phyloP scores from a whole-genome alignment of 2,888 invertebrate species.

The Macrophya annulata region DNA sequence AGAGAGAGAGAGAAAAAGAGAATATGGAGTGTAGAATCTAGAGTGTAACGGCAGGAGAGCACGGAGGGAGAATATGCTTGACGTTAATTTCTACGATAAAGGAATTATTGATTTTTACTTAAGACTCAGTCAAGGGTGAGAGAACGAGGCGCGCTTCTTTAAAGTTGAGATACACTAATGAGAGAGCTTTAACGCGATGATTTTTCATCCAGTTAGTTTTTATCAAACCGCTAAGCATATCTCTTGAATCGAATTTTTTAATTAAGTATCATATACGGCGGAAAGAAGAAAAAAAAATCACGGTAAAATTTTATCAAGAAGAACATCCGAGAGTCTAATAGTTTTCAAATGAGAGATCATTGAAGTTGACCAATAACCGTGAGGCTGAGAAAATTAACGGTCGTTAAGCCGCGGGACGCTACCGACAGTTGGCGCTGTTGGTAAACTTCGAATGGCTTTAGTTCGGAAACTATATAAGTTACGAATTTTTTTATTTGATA shows the following conservation, averaged over 20 bases:
- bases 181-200: slow-evolving; percentile 68
- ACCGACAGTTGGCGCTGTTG: slow-evolving; percentile 10
- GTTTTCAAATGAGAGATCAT: not conserved
- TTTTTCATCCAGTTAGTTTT: not conserved
- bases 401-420: not conserved
- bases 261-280: not conserved
- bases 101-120: slow-evolving; percentile 79
- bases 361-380: not conserved
- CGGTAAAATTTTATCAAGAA: not conserved
- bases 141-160: slow-evolving; percentile 65
- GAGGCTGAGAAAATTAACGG: too few species aligned
- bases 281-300: not conserved
- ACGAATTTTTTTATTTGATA: not conserved
- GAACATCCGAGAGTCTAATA: not conserved
- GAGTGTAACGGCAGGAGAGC: slow-evolving; percentile 63
- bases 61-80: slow-evolving; percentile 76
- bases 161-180: slow-evolving; percentile 72
- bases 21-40: slow-evolving; percentile 60
- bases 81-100: slow-evolving; percentile 78
- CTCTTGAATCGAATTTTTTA: not conserved
- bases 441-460: not conserved
- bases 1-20: slow-evolving; percentile 10
- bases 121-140: slow-evolving; percentile 73
- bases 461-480: not conserved
- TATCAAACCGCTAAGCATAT: not conserved